Evolutionary conservation across 1,140 invertebrate species (phyloP).

Genomic region (Drosophila yakuba): DNA sequence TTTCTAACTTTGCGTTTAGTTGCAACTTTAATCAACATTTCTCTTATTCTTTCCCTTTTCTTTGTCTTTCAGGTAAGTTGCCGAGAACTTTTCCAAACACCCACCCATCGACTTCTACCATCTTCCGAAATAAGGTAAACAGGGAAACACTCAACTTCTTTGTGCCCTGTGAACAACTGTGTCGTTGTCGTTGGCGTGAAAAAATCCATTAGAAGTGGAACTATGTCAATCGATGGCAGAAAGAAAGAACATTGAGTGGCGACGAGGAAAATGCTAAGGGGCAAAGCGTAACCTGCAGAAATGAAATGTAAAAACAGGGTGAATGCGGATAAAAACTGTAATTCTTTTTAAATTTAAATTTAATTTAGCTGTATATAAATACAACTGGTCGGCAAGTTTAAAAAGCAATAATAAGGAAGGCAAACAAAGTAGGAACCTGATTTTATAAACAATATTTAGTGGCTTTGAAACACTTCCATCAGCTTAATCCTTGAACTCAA

Average conservation of each 20-base stretch:
- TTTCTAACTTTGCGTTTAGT: constrained; percentile 49
- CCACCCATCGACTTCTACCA: constrained; percentile 26
- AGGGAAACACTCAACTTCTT: constrained; percentile 51
- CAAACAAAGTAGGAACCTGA: too few relatives aligned
- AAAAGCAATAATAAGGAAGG: too few relatives aligned
- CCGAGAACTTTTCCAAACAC: constrained; percentile 44
- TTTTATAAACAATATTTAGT: too few relatives aligned
- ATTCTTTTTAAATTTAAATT: too few relatives aligned
- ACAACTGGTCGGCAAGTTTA: too few relatives aligned
- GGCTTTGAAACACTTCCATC: background rate
- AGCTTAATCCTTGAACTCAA: background rate
- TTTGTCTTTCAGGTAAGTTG: constrained; percentile 69
- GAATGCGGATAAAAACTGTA: background rate
- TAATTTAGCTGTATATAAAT: too few relatives aligned
- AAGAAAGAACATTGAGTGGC: constrained; percentile 59
- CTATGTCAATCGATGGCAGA: constrained; percentile 77
- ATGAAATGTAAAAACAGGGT: constrained; percentile 8
- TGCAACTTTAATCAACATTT: constrained; percentile 52
- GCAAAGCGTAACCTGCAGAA: constrained; percentile 19
- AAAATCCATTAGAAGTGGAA: constrained; percentile 80
- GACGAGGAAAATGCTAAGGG: constrained; percentile 22
- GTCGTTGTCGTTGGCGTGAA: constrained; percentile 73
- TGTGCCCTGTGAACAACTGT: constrained; percentile 59
- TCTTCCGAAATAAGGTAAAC: constrained; percentile 48
- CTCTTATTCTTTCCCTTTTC: constrained; percentile 28